Conservation (phyloP, 92 coral and sea anemone genomes). For the Paragorgia papillata region DNA sequence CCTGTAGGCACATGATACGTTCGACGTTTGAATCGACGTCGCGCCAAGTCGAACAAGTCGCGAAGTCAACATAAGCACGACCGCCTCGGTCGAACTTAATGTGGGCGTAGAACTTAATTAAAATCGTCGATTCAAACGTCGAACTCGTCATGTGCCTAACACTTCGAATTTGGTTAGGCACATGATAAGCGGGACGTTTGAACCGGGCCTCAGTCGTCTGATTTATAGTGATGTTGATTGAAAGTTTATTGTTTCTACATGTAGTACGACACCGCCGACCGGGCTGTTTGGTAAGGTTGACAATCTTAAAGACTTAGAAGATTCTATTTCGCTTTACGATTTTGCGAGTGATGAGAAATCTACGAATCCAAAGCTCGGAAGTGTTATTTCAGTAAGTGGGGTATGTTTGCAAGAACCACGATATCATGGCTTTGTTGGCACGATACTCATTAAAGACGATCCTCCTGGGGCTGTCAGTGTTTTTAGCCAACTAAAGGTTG, state of each 20-base stretch:
- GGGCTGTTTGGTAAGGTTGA: slow-evolving; percentile 66
- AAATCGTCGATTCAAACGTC: too few relatives aligned
- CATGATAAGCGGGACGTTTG: too few relatives aligned
- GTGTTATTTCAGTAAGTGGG: slow-evolving; percentile 55
- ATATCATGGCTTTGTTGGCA: slow-evolving; percentile 44
- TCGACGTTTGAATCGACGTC: too few relatives aligned
- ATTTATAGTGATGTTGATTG: too few relatives aligned
- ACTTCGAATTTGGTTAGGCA: too few relatives aligned
- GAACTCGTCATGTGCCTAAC: too few relatives aligned
- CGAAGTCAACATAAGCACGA: too few relatives aligned
- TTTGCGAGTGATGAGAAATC: slow-evolving; percentile 9
- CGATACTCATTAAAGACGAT: slow-evolving; percentile 54
- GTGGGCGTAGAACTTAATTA: too few relatives aligned
- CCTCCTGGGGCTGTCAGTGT: slow-evolving; percentile 37
- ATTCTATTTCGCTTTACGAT: slow-evolving; percentile 46
- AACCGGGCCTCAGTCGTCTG: too few relatives aligned
- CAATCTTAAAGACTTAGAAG: slow-evolving; percentile 35
- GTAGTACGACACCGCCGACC: background rate
- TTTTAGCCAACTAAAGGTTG: slow-evolving; percentile 58
- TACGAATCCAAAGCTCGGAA: slow-evolving; percentile 35
- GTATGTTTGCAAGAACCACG: slow-evolving; percentile 57
- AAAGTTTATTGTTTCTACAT: background rate
- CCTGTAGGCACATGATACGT: too few relatives aligned
- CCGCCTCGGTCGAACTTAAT: too few relatives aligned
- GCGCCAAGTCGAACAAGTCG: too few relatives aligned